Evolutionary conservation across 2,113 vertebrate species (phyloP), one percentile per base, ranked within the genome.

Genomic region (Dermatemys mawii): DNA sequence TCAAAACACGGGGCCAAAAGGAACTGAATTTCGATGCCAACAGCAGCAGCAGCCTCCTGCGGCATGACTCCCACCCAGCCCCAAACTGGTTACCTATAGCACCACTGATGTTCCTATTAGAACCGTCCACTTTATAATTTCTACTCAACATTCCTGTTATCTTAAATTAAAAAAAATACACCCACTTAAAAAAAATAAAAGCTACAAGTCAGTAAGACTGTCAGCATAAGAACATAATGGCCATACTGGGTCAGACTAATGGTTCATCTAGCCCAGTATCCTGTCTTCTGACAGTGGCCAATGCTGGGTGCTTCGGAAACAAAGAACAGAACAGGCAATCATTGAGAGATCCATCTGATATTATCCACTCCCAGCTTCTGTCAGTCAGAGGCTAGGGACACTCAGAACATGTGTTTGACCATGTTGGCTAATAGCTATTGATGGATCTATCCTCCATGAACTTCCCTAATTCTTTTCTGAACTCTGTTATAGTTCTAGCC

Each of bases 1-100:
- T 94, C 92, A 95, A 96, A 38, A 13, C 11, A 70, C 79, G 88
- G 83, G 75, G 94, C 78, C 88, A 90, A 84, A 94, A 94, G 89
- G 54, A 88, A 92, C 84, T 32, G 55, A 80, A 84, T 94, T 95
- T 96, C 90, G 95, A 97, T 94, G 94, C 96, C 94, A 89, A 95
- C 81, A 96, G 95, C 93, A 92, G 93, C 41, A 26, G 73, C 2
- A 1, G n/a, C 1, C 76, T 96, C 90, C 91, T 1, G 21, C 93
- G 90, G 93, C 90, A 92, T 35, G 81, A 73, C 10, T 12, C 83
- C 75, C 55, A 55, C 86, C 80, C 29, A 29, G 4, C 22, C 41
- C 46, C 84, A 85, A 92, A 5, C 88, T 78, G 88, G 81, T 89
- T 84, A 79, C 3, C 92, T 89, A 1, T 3, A 79, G 79, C 82